Conservation (phyloP, 1,140 invertebrate genomes). For the Diprion similis region DNA sequence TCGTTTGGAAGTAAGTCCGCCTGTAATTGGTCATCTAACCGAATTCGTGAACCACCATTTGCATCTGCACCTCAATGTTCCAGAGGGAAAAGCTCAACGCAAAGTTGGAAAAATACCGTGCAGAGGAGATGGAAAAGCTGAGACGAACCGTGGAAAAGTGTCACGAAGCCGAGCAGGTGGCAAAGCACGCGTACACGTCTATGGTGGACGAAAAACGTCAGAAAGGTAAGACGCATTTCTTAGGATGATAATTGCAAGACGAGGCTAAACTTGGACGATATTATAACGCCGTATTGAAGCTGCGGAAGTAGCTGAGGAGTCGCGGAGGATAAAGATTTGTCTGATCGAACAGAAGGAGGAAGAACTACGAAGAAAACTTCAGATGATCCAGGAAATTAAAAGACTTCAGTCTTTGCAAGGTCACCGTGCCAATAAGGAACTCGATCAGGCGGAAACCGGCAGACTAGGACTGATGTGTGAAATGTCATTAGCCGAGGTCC, state of each 20-base stretch:
- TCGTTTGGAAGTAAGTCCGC: neutral
- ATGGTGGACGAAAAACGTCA: conserved; percentile 13
- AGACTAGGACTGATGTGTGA: conserved; percentile 10
- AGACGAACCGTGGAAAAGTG: neutral
- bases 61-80: neutral
- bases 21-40: neutral
- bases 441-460: neutral
- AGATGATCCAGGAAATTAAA: conserved; percentile 14
- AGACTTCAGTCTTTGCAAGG: neutral
- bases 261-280: neutral
- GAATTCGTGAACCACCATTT: neutral
- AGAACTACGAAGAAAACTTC: conserved; percentile 9
- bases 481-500: conserved; percentile 15
- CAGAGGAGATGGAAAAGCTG: neutral
- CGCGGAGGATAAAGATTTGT: neutral
- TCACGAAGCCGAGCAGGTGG: conserved; percentile 1
- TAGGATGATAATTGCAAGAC: too few species aligned
- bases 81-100: conserved; percentile 9
- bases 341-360: conserved; percentile 10
- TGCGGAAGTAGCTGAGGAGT: conserved; percentile 11
- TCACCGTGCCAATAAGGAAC: neutral
- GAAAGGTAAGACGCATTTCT: conserved; percentile 2
- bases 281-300: neutral
- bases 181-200: neutral
- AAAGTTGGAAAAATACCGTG: conserved; percentile 10